These are phyloP conservation scores for Toxostoma redivivum DNA, from an alignment of 2,113 vertebrate species.

Conservation along the genomic window DNA sequence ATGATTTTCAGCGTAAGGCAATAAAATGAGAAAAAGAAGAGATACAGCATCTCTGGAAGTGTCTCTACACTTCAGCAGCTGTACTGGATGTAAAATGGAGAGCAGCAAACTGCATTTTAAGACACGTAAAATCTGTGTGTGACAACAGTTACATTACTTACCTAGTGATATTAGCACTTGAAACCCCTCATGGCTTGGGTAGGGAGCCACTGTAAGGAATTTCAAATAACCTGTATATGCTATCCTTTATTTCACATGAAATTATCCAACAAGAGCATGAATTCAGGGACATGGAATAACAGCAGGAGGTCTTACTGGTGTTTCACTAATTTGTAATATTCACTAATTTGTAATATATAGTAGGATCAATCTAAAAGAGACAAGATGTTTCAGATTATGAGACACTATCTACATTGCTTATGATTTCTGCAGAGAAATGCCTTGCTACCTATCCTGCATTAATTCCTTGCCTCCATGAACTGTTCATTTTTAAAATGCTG, in stretches of 20 bases:
- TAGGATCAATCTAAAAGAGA: not conserved
- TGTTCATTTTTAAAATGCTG: not conserved
- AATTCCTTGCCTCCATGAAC: not conserved
- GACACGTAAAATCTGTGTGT: not conserved
- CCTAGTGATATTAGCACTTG: not conserved
- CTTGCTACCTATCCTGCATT: not conserved
- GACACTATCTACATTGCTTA: not conserved
- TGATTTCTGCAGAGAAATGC: not conserved
- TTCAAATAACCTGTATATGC: not conserved
- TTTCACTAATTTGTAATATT: not conserved
- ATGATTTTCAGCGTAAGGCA: not conserved
- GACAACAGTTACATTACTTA: not conserved
- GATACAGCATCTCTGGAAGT: not conserved
- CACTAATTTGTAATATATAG: not conserved
- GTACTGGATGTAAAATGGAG: not conserved
- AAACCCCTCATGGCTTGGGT: not conserved
- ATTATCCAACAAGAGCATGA: not conserved
- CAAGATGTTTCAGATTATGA: not conserved
- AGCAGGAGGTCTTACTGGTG: not conserved
- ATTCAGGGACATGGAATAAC: not conserved
- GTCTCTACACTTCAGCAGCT: not conserved
- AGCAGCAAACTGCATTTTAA: not conserved
- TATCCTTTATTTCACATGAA: not conserved
- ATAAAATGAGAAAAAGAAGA: not conserved
- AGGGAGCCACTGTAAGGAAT: not conserved